Percentiles rank a stretch among this genome's conserved stretches.
Conservation (phyloP, 2,888 invertebrate genomes). For the Tachina fera region DNA sequence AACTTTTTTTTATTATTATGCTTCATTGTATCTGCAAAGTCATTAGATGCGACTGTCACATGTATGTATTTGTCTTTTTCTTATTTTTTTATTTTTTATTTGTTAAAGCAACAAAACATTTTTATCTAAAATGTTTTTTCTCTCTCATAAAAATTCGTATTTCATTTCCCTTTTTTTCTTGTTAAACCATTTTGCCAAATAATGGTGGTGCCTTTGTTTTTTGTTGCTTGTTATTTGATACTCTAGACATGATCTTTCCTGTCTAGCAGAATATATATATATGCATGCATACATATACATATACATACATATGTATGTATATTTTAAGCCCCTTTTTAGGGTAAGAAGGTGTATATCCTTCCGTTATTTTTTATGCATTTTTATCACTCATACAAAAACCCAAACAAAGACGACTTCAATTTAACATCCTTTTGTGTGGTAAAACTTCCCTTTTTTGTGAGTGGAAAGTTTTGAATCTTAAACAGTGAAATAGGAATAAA, state of each 20-base stretch:
- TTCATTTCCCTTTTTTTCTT: conserved; percentile 16
- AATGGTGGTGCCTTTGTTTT: conserved; percentile 14
- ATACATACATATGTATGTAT: neutral
- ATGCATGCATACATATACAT: neutral
- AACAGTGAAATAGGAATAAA: neutral
- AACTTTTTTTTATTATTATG: conserved; percentile 35
- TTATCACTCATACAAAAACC: conserved; percentile 1
- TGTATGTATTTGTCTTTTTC: neutral
- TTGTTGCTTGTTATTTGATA: conserved; percentile 57
- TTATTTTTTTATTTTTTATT: neutral
- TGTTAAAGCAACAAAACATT: neutral
- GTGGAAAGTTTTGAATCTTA: conserved; percentile 13
- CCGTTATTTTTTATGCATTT: conserved; percentile 24
- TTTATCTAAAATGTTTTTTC: conserved; percentile 20
- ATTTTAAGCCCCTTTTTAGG: conserved; percentile 8
- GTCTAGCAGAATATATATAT: conserved; percentile 34
- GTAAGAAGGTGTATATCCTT: conserved; percentile 43
- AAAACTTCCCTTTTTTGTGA: neutral
- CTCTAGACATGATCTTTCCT: conserved; percentile 65
- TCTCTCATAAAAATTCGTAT: conserved; percentile 4
- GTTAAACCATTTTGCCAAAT: conserved; percentile 4
- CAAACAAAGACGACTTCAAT: neutral
- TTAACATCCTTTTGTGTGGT: neutral
- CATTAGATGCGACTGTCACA: conserved; percentile 55
- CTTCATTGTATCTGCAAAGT: conserved; percentile 55